Evolutionary conservation across 2,797 vertebrate genomes (phyloP).

Genomic region (Poecilia wingei): DNA sequence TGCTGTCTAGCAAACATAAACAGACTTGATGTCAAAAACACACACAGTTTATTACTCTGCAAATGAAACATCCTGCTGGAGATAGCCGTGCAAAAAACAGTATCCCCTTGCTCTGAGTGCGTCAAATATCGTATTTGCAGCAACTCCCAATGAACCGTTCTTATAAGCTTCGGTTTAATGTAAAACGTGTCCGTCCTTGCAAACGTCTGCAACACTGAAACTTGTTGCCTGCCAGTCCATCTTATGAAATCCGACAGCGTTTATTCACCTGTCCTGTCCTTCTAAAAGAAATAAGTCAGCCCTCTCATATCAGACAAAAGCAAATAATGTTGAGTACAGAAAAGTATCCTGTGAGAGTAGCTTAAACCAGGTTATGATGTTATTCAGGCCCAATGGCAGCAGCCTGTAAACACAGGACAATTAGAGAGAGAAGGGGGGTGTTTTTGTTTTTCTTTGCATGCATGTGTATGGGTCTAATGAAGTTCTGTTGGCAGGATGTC

Average conservation of each 20-base stretch:
- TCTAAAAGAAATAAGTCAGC: conserved; percentile 24
- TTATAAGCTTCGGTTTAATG: conserved; percentile 4
- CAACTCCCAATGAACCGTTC: not conserved
- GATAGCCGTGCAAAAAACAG: not conserved
- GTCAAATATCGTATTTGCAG: conserved; percentile 5
- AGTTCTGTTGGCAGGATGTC: conserved; percentile 71
- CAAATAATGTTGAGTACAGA: conserved; percentile 1
- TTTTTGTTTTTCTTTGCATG: conserved; percentile 41
- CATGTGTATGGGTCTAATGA: conserved; percentile 59
- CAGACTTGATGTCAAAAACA: not conserved
- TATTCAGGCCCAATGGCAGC: conserved; percentile 14
- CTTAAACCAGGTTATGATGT: not conserved
- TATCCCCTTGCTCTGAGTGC: not conserved
- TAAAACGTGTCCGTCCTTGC: conserved; percentile 8
- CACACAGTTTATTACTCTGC: not conserved
- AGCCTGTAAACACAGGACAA: conserved; percentile 43
- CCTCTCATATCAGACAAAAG: conserved; percentile 43
- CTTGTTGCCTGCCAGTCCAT: conserved; percentile 18
- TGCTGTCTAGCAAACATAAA: not conserved
- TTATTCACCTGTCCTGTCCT: conserved; percentile 32
- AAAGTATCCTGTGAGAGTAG: conserved; percentile 7
- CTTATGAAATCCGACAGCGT: conserved; percentile 30
- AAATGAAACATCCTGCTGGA: not conserved
- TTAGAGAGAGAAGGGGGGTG: conserved; percentile 33
- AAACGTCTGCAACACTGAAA: conserved; percentile 4